These are phyloP conservation scores for Xenentodon cancila DNA, from an alignment of 2,797 vertebrate species.

Conservation along the genomic window DNA sequence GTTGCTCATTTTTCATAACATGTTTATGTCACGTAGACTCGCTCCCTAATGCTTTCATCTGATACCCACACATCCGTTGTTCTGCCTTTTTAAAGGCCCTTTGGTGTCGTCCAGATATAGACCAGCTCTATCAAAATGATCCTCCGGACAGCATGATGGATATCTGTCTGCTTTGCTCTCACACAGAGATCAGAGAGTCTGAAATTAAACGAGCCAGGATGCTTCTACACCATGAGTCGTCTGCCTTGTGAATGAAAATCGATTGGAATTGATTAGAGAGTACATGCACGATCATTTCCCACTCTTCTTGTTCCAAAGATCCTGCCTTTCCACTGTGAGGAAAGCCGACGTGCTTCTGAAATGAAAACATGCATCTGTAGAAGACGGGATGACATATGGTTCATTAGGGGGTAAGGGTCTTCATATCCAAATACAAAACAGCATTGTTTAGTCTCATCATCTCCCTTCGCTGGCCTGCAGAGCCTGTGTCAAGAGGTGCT, in stretches of 20 bases:
- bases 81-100: slow-evolving; percentile 63
- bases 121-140: slow-evolving; percentile 56
- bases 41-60: slow-evolving; percentile 73
- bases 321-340: neutral
- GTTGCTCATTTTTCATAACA: slow-evolving; percentile 81
- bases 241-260: slow-evolving; percentile 37
- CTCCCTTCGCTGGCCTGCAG: slow-evolving; percentile 43
- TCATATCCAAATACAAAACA: slow-evolving; percentile 36
- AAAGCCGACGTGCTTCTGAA: neutral
- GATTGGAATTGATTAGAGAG: slow-evolving; percentile 21
- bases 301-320: slow-evolving; percentile 1
- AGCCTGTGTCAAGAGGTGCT: slow-evolving; percentile 64
- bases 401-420: slow-evolving; percentile 17
- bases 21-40: slow-evolving; percentile 75
- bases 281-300: neutral
- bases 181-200: slow-evolving; percentile 48
- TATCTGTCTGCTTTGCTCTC: slow-evolving; percentile 61
- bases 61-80: slow-evolving; percentile 69
- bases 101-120: slow-evolving; percentile 72
- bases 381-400: slow-evolving; percentile 1
- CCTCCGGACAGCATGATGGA: slow-evolving; percentile 57
- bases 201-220: slow-evolving; percentile 35
- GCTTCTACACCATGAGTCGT: slow-evolving; percentile 9
- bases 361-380: neutral
- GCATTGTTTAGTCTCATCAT: slow-evolving; percentile 27